A percentile compares a stretch with the other conserved stretches of the same genome.
These are phyloP conservation scores for Brienomyrus brachyistius DNA, from an alignment of 2,113 vertebrate genomes.

Conservation along the genomic window DNA sequence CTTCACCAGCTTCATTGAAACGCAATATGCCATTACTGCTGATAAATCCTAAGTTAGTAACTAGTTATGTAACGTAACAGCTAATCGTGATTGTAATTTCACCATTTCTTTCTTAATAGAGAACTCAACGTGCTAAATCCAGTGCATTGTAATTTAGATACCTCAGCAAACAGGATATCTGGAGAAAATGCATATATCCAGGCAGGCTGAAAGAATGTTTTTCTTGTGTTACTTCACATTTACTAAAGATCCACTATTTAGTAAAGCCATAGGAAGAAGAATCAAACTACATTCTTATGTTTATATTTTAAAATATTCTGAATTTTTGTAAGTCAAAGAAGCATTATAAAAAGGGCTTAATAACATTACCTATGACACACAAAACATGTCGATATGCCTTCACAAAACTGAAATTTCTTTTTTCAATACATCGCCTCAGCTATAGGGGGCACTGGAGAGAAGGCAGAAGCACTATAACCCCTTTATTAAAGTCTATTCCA, in stretches of 20 bases:
- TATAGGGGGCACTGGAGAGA: constrained; percentile 7
- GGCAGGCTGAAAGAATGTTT: neutral
- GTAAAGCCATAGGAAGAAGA: neutral
- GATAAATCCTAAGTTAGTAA: neutral
- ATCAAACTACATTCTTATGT: neutral
- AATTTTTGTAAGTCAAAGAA: neutral
- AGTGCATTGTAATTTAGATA: neutral
- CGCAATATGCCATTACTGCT: neutral
- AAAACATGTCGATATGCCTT: neutral
- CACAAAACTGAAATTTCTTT: neutral
- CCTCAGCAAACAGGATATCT: neutral
- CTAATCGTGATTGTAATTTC: neutral
- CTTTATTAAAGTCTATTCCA: neutral
- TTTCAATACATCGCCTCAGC: neutral
- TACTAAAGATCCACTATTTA: neutral
- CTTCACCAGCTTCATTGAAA: neutral
- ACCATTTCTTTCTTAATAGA: neutral
- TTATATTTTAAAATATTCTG: neutral
- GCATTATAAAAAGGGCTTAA: neutral
- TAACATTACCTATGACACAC: neutral
- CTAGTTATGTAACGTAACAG: neutral
- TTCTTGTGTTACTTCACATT: neutral
- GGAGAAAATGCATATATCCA: neutral
- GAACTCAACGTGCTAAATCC: neutral
- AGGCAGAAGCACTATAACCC: neutral